Evolutionary conservation across 2,797 vertebrate species (phyloP).

Genomic region (Artibeus lituratus): DNA sequence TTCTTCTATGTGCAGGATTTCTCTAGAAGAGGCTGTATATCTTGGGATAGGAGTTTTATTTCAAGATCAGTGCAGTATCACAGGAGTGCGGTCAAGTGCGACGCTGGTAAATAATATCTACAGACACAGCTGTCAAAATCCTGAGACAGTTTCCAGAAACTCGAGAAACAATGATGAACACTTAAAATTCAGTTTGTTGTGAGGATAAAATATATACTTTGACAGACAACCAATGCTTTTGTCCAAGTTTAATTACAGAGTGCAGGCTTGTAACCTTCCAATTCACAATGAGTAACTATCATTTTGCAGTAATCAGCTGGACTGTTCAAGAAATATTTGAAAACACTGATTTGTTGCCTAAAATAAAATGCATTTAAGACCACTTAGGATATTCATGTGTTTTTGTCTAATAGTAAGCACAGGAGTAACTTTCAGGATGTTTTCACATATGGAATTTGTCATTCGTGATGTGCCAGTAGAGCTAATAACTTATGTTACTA

Average conservation of each 20-base stretch:
- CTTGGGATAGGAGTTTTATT: constrained; percentile 35
- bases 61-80: constrained; percentile 38
- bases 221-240: not conserved
- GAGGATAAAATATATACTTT: not conserved
- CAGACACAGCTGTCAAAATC: not conserved
- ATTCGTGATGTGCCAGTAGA: not conserved
- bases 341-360: not conserved
- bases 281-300: not conserved
- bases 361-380: not conserved
- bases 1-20: not conserved
- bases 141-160: not conserved
- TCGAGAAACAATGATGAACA: not conserved
- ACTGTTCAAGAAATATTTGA: not conserved
- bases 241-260: not conserved
- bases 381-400: not conserved
- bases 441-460: not conserved
- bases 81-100: not conserved
- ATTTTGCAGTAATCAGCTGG: not conserved
- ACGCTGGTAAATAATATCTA: not conserved
- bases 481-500: not conserved
- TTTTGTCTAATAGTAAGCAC: not conserved
- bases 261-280: not conserved
- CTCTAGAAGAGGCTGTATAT: not conserved
- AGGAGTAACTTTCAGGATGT: not conserved
- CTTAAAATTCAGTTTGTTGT: constrained; percentile 9